Conservation (phyloP, 2,888 invertebrate species). For the Lycaena phlaeas region DNA sequence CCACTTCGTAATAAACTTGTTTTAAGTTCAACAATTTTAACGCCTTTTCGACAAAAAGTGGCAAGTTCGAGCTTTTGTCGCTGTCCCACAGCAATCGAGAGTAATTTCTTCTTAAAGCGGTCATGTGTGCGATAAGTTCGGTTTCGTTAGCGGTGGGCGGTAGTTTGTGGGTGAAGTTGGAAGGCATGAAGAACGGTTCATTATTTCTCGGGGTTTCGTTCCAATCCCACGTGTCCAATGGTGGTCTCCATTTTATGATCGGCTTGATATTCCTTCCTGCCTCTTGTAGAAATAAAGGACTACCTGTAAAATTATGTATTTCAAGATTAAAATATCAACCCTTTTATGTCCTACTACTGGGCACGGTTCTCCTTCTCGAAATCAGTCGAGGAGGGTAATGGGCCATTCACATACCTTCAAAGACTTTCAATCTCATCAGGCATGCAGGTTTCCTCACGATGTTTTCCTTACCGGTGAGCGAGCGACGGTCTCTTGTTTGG, state of each 20-base stretch:
- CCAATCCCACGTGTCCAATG: conserved; percentile 64
- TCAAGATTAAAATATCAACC: too few relatives aligned
- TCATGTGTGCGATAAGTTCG: conserved; percentile 58
- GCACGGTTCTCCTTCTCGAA: too few relatives aligned
- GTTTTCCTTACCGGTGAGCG: too few relatives aligned
- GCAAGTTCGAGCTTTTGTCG: conserved; percentile 80
- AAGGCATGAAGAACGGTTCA: conserved; percentile 55
- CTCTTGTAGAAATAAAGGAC: conserved; percentile 55
- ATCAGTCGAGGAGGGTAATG: too few relatives aligned
- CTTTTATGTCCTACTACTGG: too few relatives aligned
- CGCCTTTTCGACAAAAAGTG: conserved; percentile 87
- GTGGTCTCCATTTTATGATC: conserved; percentile 62
- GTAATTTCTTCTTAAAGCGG: conserved; percentile 56
- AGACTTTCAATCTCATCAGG: too few relatives aligned
- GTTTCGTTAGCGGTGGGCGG: conserved; percentile 67
- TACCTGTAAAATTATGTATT: conserved; percentile 40
- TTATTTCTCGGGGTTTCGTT: conserved; percentile 46
- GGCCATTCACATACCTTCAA: too few relatives aligned
- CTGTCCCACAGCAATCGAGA: conserved; percentile 82
- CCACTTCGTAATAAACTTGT: conserved; percentile 88
- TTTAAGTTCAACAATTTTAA: conserved; percentile 86
- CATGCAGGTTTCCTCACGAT: too few relatives aligned
- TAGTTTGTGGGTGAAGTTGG: conserved; percentile 61
- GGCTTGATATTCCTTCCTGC: conserved; percentile 41
- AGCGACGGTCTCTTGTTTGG: too few relatives aligned